Base-by-base conservation (phyloP, 2,113 vertebrate species). In the Columbina picui region DNA sequence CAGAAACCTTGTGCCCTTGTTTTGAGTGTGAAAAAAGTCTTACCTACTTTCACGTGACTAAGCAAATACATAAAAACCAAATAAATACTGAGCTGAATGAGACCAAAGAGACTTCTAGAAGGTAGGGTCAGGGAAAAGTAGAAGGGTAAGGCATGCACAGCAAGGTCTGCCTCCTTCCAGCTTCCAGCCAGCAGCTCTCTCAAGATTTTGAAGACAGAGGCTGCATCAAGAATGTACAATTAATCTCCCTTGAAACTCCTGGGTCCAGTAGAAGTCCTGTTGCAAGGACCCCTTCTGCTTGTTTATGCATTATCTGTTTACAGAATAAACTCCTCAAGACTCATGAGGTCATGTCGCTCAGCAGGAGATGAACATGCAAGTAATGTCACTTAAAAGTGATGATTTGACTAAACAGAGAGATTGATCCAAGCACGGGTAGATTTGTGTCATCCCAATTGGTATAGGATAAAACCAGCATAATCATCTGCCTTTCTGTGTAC, bases 151-250 rank as follows among this genome's bases (percentile, higher is more conserved):
- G 14, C 14, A 36, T 3, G 20, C 14, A 43, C 14, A 30, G 27
- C 47, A 61, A 88, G 6, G 4, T 63, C 56, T 76, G 7, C 4
- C 0, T 13, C 32, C n/a, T 50, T 39, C 49, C 38, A 73, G 6
- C 47, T 70, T 80, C 36, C 30, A 57, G 29, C 2, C 50, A 73
- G 27, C 18, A 68, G 21, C 25, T 53, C 8, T 70, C 20, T 38
- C 39, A 39, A 57, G 32, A 45, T 82, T 79, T 85, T 2, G 2
- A 32, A 90, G 32, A 14, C 38, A 92, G 32, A 68, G 7, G 15
- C 43, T 90, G 43, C 67, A 55, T 6, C 1, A 0, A 71, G 34
- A 80, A 61, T 4, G 12, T 32, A 6, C 1, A 0, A 69, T 73
- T 64, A 60, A 65, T 8, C 10, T 55, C 14, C 25, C 68, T 21